Evolutionary conservation across 2,113 vertebrate species (phyloP).

Genomic region (Monopterus albus): DNA sequence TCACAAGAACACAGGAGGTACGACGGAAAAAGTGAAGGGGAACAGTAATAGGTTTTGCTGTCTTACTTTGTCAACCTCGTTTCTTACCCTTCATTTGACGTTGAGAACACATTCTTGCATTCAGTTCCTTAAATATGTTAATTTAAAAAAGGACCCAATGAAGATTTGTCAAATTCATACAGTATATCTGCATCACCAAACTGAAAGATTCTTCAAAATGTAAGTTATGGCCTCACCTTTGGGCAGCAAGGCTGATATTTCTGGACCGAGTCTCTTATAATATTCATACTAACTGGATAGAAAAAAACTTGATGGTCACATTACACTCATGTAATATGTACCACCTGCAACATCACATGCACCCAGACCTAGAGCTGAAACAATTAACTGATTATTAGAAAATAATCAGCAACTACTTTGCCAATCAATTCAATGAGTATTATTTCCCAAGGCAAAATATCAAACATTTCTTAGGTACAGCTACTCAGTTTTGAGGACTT

Average conservation of each 20-base stretch:
- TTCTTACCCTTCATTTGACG: conserved; percentile 4
- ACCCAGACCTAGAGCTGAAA: background rate
- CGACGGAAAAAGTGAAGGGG: conserved; percentile 35
- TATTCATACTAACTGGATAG: background rate
- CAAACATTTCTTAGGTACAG: background rate
- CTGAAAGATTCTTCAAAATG: too few species aligned
- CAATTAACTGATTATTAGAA: background rate
- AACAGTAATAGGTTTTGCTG: conserved; percentile 60
- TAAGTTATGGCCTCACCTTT: background rate
- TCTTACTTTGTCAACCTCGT: conserved; percentile 45
- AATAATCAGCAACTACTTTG: background rate
- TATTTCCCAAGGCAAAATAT: background rate
- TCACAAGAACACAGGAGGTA: conserved; percentile 65
- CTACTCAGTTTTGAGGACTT: background rate
- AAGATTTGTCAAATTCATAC: background rate
- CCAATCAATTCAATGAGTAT: background rate
- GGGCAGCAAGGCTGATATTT: background rate
- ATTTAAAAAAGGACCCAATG: too few species aligned
- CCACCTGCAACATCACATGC: background rate
- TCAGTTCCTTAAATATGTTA: too few species aligned
- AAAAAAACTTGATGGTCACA: background rate
- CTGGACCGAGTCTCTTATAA: background rate
- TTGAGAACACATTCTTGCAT: too few species aligned
- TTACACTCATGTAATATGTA: background rate
- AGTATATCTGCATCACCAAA: too few species aligned